phyloP scores from a whole-genome alignment of 2,888 invertebrate species.

The Chironomus riparius region DNA sequence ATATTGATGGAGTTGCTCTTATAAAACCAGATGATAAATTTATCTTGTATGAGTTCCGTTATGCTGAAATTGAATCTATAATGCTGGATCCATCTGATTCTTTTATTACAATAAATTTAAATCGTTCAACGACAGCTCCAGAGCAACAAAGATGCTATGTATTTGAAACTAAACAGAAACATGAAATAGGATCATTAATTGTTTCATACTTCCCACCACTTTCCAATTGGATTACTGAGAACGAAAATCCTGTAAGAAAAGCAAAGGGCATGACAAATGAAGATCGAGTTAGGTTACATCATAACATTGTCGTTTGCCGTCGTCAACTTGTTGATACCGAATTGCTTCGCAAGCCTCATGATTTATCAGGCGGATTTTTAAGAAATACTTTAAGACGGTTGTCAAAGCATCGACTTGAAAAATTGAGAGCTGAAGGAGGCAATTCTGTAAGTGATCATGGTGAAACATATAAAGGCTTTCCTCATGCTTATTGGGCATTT shows the following conservation, averaged over 20 bases:
- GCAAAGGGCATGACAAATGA: constrained; percentile 71
- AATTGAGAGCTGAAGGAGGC: constrained; percentile 58
- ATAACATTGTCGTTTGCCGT: constrained; percentile 75
- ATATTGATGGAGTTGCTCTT: constrained; percentile 81
- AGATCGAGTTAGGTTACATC: constrained; percentile 78
- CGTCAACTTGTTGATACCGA: constrained; percentile 76
- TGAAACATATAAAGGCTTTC: constrained; percentile 80
- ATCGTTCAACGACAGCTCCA: constrained; percentile 44
- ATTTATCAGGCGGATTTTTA: constrained; percentile 75
- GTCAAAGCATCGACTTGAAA: constrained; percentile 76
- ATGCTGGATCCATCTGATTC: constrained; percentile 86
- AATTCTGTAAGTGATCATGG: constrained; percentile 57
- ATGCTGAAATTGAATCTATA: constrained; percentile 82
- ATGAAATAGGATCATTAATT: constrained; percentile 85
- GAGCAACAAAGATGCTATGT: constrained; percentile 74
- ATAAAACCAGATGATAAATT: constrained; percentile 88
- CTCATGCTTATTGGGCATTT: constrained; percentile 85
- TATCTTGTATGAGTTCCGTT: constrained; percentile 83
- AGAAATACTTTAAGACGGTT: constrained; percentile 79
- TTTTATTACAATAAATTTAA: constrained; percentile 81
- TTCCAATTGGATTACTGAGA: constrained; percentile 73
- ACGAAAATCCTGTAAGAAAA: constrained; percentile 53
- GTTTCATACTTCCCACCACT: constrained; percentile 83
- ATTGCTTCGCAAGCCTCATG: constrained; percentile 71
- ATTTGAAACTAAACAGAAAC: constrained; percentile 81